phyloP scores from a whole-genome alignment of 2,797 vertebrate species.

The Hippocampus kuda region DNA sequence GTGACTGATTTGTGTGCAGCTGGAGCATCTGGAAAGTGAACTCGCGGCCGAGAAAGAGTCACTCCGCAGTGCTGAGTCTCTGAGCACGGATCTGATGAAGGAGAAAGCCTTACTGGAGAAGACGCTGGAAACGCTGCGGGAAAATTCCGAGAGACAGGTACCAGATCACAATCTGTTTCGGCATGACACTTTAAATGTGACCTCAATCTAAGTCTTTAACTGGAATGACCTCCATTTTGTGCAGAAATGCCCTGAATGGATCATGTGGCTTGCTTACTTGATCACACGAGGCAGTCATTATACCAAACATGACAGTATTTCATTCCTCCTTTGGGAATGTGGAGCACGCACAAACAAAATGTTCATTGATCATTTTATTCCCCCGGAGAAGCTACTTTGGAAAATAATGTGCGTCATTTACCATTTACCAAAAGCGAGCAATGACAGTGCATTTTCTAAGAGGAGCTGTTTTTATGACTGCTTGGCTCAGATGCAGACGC shows the following conservation, averaged over 20 bases:
- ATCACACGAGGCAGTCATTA: neutral
- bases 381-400: neutral
- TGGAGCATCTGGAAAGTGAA: constrained; percentile 80
- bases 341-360: neutral
- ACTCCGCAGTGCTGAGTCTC: constrained; percentile 77
- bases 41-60: constrained; percentile 77
- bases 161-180: neutral
- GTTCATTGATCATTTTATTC: neutral
- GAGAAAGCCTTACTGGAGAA: constrained; percentile 94
- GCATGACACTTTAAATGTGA: neutral
- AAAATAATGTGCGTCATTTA: neutral
- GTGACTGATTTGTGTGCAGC: constrained; percentile 52
- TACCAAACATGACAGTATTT: neutral
- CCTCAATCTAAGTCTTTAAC: neutral
- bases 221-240: neutral
- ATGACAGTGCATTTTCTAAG: neutral
- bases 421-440: neutral
- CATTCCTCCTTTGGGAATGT: neutral
- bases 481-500: constrained; percentile 16
- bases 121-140: constrained; percentile 81
- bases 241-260: neutral
- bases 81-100: constrained; percentile 90
- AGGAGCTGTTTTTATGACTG: neutral
- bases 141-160: constrained; percentile 94
- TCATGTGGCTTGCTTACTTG: neutral